A percentile compares a stretch with the other conserved stretches of the same genome.
Evolutionary conservation across 2,113 vertebrate species (phyloP).

Genomic region (Ictalurus furcatus): DNA sequence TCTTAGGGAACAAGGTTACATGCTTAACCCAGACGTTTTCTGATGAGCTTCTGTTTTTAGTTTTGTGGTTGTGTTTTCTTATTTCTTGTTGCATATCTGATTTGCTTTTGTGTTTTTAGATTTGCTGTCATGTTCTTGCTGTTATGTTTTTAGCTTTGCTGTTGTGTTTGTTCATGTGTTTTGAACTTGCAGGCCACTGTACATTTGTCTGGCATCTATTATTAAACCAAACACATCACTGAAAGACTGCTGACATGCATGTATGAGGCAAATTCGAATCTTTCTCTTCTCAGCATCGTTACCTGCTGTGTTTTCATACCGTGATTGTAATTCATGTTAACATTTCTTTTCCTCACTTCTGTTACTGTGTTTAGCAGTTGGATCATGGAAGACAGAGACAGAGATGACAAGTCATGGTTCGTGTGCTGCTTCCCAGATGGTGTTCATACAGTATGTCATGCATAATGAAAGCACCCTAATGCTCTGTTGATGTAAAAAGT

Average conservation of each 20-base stretch:
- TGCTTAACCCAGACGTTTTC: no score
- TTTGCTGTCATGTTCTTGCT: background rate
- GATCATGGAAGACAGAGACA: constrained; percentile 20
- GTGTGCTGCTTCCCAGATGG: constrained; percentile 29
- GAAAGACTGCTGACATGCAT: background rate
- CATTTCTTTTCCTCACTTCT: constrained; percentile 31
- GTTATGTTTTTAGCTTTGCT: background rate
- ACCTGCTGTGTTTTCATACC: constrained; percentile 3
- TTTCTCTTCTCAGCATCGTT: background rate
- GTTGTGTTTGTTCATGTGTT: background rate
- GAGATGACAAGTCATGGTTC: constrained; percentile 28
- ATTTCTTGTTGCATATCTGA: background rate
- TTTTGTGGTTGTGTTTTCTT: background rate
- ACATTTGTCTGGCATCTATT: background rate
- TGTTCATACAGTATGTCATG: constrained; percentile 23
- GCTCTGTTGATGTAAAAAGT: constrained; percentile 27
- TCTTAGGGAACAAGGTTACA: no score
- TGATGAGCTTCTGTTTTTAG: background rate
- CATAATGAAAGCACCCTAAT: constrained; percentile 24
- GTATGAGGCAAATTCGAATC: background rate
- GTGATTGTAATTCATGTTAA: background rate
- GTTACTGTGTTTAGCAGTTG: constrained; percentile 11
- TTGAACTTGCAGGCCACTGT: background rate
- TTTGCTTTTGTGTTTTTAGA: background rate
- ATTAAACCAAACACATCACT: background rate